These are phyloP conservation scores for Orestias chungarensis DNA, from an alignment of 2,797 vertebrate species.

Conservation along the genomic window DNA sequence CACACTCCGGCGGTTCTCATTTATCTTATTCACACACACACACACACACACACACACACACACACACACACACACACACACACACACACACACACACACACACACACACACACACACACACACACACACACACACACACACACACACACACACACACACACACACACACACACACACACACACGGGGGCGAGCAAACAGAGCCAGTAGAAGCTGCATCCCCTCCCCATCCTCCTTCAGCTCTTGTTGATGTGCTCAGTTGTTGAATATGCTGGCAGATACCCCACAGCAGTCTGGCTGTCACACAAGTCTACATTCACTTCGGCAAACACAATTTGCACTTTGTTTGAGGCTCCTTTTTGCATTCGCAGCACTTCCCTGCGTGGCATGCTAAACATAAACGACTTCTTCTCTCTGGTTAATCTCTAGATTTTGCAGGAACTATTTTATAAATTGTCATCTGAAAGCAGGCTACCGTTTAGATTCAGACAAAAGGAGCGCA, in stretches of 20 bases:
- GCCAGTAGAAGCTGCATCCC: slow-evolving; percentile 19
- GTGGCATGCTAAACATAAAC: slow-evolving; percentile 41
- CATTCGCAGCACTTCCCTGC: slow-evolving; percentile 41
- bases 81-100: slow-evolving; percentile 14
- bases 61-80: slow-evolving; percentile 3
- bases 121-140: slow-evolving; percentile 17
- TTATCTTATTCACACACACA: slow-evolving; percentile 10
- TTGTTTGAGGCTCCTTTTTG: slow-evolving; percentile 46
- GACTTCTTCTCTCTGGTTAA: slow-evolving; percentile 3
- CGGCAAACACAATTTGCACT: slow-evolving; percentile 61
- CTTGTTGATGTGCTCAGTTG: slow-evolving; percentile 45
- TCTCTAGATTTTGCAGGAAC: too few relatives aligned
- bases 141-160: slow-evolving; percentile 11
- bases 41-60: neutral
- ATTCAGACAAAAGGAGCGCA: neutral
- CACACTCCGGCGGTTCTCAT: slow-evolving; percentile 22
- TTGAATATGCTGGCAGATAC: slow-evolving; percentile 61
- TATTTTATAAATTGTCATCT: too few relatives aligned
- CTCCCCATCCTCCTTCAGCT: slow-evolving; percentile 19
- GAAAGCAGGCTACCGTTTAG: neutral
- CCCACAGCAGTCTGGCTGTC: slow-evolving; percentile 48
- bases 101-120: neutral
- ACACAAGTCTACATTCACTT: slow-evolving; percentile 66
- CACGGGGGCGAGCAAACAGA: slow-evolving; percentile 34
- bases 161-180: slow-evolving; percentile 4